phyloP scores from a whole-genome alignment of 2,113 vertebrate genomes.

The Oreochromis niloticus region DNA sequence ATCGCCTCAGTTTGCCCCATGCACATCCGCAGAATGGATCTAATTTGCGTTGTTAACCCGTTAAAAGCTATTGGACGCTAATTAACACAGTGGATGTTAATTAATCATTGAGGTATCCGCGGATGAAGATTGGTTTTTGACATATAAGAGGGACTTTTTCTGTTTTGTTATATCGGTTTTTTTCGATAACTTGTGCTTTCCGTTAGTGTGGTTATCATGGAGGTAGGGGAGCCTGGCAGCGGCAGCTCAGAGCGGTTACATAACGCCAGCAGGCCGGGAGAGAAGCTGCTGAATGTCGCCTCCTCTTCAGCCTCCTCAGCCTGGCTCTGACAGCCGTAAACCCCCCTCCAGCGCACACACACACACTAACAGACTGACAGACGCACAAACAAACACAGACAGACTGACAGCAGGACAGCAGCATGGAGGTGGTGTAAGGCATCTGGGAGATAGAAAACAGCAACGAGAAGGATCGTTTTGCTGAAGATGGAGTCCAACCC shows the following conservation, averaged over 20 bases:
- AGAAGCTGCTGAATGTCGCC: constrained; percentile 31
- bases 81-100: not conserved
- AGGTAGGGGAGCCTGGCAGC: constrained; percentile 53
- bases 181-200: not conserved
- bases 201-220: constrained; percentile 51
- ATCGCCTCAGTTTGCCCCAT: not conserved
- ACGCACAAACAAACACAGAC: not conserved
- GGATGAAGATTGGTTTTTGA: not conserved
- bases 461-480: not conserved
- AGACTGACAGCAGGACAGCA: not conserved
- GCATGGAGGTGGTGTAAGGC: constrained; percentile 31
- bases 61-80: not conserved
- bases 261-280: constrained; percentile 47
- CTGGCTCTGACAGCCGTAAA: constrained; percentile 41
- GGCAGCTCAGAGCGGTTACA: constrained; percentile 57
- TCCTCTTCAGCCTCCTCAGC: constrained; percentile 5
- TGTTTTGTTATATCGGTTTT: not conserved
- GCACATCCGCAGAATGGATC: not conserved
- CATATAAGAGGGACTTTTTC: not conserved
- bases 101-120: not conserved
- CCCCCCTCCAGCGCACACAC: not conserved
- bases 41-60: not conserved
- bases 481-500: constrained; percentile 68
- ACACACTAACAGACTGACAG: not conserved
- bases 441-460: not conserved